Base-by-base conservation (phyloP, 2,797 vertebrate genomes). In the Austrolebias charrua region DNA sequence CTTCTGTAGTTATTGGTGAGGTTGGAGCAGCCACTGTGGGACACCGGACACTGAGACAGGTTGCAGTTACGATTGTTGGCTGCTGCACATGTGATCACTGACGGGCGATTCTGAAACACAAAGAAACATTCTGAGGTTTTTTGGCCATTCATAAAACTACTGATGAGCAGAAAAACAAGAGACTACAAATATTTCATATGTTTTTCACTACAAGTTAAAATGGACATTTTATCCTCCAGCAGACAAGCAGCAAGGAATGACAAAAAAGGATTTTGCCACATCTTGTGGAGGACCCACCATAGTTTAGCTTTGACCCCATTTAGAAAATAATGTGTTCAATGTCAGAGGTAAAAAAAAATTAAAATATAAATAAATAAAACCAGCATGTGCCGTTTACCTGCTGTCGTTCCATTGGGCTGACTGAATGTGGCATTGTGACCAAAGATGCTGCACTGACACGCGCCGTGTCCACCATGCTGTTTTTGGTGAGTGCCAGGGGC, bases 401-500 rank as follows among this genome's bases (percentile, higher is more conserved):
- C 90, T 99, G 97, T 76, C 97, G 94, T 82, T 98, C 97, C 66
- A 91, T 83, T 0, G 94, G 85, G 59, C 92, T 92, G 90, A 94
- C 88, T 4, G 92, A 76, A 42, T 87, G 88, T 0, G 94, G 91
- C 1, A 78, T 54, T 12, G 83, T 53, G 51, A 59, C 60, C 81
- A 84, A 56, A 5, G 76, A 60, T 20, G 81, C 77, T 13, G 79
- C 73, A 76, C 75, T 78, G 74, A 72, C 60, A 16, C 96, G 91
- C 63, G 87, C 79, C 4, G 90, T 75, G 9, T 97, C 96, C 86
- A 92, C 94, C 90, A 92, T 75, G 89, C 91, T 96, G 92, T 92
- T 95, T 92, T 98, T 99, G 93, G 97, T 99, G 87, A 98, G 95
- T 56, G 96, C 96, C 33, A 98, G 94, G 4, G 97, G 97, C 93